A percentile compares a stretch with the other conserved stretches of the same genome.
phyloP scores from a whole-genome alignment of 2,113 vertebrate species.

The Burhinus bistriatus region DNA sequence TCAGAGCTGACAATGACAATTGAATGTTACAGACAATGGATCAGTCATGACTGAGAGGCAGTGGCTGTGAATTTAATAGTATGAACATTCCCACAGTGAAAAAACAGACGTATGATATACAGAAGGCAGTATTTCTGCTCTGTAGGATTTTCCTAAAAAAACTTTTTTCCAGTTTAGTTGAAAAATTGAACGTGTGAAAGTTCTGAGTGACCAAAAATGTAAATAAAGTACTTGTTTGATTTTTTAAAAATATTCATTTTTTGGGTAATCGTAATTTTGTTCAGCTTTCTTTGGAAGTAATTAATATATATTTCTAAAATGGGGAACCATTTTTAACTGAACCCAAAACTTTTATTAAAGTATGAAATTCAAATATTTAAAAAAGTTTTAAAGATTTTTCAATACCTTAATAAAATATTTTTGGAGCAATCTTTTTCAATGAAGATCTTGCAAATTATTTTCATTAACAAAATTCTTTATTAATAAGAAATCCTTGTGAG shows the following conservation, averaged over 20 bases:
- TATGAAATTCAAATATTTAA: neutral
- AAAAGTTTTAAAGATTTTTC: neutral
- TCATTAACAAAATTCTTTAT: neutral
- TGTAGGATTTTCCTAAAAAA: neutral
- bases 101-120: neutral
- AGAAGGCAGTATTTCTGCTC: neutral
- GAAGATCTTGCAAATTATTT: neutral
- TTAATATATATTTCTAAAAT: neutral
- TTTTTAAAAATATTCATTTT: neutral
- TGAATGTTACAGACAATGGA: neutral
- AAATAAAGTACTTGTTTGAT: neutral
- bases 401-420: neutral
- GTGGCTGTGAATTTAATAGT: neutral
- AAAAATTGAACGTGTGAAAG: neutral
- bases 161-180: neutral
- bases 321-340: neutral
- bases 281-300: neutral
- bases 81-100: neutral
- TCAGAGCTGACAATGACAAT: neutral
- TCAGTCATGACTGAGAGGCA: fast-evolving
- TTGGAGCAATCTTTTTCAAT: neutral
- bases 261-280: neutral
- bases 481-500: neutral
- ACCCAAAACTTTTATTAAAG: neutral
- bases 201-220: neutral